Percentiles rank a stretch among this genome's conserved stretches.
Evolutionary conservation across 2,888 invertebrate genomes (phyloP).

Genomic region (Phytoseiulus persimilis): DNA sequence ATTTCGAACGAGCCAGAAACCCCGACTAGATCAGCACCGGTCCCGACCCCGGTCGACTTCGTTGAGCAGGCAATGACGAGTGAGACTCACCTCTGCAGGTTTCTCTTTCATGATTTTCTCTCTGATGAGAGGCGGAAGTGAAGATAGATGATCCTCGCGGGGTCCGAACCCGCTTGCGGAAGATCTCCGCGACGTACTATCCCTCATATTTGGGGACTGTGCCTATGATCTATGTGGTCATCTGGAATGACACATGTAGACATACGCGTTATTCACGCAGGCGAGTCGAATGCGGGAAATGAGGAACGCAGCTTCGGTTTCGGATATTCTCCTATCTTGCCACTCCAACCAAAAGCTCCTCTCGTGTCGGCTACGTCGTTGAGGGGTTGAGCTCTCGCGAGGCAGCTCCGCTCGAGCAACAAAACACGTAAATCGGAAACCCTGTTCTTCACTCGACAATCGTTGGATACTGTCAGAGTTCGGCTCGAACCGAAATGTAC

Average conservation of each 20-base stretch:
- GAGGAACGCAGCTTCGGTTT: not conserved
- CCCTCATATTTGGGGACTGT: not conserved
- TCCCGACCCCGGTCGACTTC: too few relatives aligned
- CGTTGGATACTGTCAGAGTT: too few relatives aligned
- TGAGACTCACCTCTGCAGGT: conserved; percentile 40
- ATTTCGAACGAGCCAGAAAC: too few relatives aligned
- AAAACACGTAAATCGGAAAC: too few relatives aligned
- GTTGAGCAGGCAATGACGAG: not conserved
- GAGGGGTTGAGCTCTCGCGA: too few relatives aligned
- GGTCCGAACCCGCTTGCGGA: not conserved
- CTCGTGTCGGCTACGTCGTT: too few relatives aligned
- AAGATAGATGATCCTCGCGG: not conserved
- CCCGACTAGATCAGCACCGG: too few relatives aligned
- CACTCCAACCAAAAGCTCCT: too few relatives aligned
- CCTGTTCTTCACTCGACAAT: too few relatives aligned
- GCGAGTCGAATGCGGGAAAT: not conserved
- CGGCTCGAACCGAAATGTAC: too few relatives aligned
- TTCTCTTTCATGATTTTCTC: conserved; percentile 40
- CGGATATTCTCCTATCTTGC: too few relatives aligned
- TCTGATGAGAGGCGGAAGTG: conserved; percentile 23
- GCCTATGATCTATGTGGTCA: not conserved
- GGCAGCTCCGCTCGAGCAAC: too few relatives aligned
- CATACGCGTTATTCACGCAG: not conserved
- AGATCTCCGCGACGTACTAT: not conserved
- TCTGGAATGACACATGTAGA: not conserved